Evolutionary conservation across 2,888 invertebrate genomes (phyloP), one percentile per base, ranked within the genome.

Genomic region (Physocephala rufipes): DNA sequence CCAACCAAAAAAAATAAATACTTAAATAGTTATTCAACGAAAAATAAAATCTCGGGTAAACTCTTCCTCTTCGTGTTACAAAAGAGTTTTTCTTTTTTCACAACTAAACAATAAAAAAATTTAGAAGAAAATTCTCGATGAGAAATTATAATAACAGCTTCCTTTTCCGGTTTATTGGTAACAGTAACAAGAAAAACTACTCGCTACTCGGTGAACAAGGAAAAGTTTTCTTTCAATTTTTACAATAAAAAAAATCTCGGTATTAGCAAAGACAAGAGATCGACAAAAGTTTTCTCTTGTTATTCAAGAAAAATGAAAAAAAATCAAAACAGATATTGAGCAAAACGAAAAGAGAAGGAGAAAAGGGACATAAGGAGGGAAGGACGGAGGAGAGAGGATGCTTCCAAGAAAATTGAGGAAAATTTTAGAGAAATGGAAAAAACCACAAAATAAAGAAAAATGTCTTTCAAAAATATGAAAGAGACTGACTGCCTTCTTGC

Each of bases 191-290:
- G 45, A 62, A 62, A 55, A 43, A 62, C 19, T 7, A 4, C 47
- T 28, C 49, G n/a, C n/a, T n/a, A 26, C 80, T 80, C 24, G 49
- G n/a, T n/a, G n/a, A 53, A 21, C 21, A 21, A 1, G 53, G 36
- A 53, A 53, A 53, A 53, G 53, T 53, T 53, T 53, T 53, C 53
- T n/a, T 53, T 51, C n/a, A 51, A 19, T 51, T 13, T 53, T 12
- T 53, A 24, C n/a, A 53, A 16, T 19, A 51, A 51, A 16, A 51
- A n/a, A n/a, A n/a, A n/a, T n/a, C 36, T 36, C 36, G 9, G 36
- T 36, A 7, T 36, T 36, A 36, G 5, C 36, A 36, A 36, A 36
- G 36, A 36, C 36, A 36, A 36, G 5, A 9, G 9, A 36, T 36
- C 36, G 36, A 36, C 4, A 9, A 36, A 36, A 36, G 36, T 36